phyloP scores from a whole-genome alignment of 92 coral and sea anemone genomes.

The Paramuricea clavata region DNA sequence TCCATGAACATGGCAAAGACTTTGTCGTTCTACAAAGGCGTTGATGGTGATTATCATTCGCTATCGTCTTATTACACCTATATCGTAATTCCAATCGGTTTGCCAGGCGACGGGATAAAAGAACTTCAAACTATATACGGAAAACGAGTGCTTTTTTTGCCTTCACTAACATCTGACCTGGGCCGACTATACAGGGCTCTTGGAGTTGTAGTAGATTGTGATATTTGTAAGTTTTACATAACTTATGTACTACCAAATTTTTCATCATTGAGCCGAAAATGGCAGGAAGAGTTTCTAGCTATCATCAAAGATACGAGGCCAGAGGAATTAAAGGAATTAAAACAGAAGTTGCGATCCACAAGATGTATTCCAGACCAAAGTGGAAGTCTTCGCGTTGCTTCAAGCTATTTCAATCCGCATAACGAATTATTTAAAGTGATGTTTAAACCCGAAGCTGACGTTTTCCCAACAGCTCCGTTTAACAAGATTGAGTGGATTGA shows the following conservation, averaged over 20 bases:
- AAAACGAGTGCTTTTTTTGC: neutral
- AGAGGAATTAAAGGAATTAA: neutral
- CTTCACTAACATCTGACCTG: neutral
- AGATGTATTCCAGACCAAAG: slow-evolving; percentile 7
- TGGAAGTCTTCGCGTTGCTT: slow-evolving; percentile 17
- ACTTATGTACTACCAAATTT: slow-evolving; percentile 14
- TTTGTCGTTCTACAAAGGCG: slow-evolving; percentile 85
- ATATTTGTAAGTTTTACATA: neutral
- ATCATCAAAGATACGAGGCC: neutral
- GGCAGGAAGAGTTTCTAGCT: slow-evolving; percentile 4
- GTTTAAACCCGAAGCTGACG: neutral
- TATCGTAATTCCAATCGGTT: slow-evolving; percentile 72
- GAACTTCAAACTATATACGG: slow-evolving; percentile 21
- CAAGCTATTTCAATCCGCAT: neutral
- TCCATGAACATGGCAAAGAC: slow-evolving; percentile 74
- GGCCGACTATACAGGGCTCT: neutral
- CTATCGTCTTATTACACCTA: slow-evolving; percentile 71
- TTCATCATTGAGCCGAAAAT: neutral
- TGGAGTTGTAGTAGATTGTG: neutral
- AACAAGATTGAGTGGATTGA: neutral
- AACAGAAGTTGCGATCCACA: neutral
- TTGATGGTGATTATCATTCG: slow-evolving; percentile 76
- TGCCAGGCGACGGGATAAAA: slow-evolving; percentile 73
- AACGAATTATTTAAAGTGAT: slow-evolving; percentile 27
- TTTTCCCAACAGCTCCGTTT: slow-evolving; percentile 5